Conservation (phyloP, 2,797 vertebrate genomes). For the Fratercula arctica region DNA sequence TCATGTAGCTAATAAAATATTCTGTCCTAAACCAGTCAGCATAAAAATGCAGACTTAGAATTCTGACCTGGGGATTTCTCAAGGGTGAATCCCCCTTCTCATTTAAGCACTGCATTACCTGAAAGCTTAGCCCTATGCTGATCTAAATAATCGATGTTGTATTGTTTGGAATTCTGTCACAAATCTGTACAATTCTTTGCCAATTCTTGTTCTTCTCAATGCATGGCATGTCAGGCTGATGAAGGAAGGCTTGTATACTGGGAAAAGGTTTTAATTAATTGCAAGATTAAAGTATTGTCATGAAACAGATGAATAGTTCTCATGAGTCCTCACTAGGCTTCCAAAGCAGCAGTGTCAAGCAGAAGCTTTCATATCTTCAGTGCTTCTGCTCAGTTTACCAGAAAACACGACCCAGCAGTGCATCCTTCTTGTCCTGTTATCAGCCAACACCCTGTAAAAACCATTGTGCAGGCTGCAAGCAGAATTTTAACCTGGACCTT, state of each 20-base stretch:
- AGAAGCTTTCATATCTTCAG: neutral
- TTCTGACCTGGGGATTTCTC: neutral
- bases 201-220: constrained; percentile 39
- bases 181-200: constrained; percentile 34
- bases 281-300: constrained; percentile 71
- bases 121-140: constrained; percentile 8
- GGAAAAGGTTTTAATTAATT: constrained; percentile 74
- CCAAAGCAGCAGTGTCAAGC: constrained; percentile 52
- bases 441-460: neutral
- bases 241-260: constrained; percentile 49
- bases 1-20: neutral
- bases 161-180: constrained; percentile 37
- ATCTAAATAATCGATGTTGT: constrained; percentile 21
- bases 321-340: constrained; percentile 51
- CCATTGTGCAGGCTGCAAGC: neutral
- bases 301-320: constrained; percentile 70
- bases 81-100: neutral
- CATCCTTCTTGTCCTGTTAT: neutral
- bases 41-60: constrained; percentile 12
- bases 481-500: neutral
- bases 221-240: constrained; percentile 33
- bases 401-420: neutral
- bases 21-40: neutral
- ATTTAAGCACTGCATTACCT: constrained; percentile 27
- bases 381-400: constrained; percentile 37